Evolutionary conservation across 2,888 invertebrate genomes (phyloP), one percentile per base, ranked within the genome.

Genomic region (Holacanthella duospinosa): DNA sequence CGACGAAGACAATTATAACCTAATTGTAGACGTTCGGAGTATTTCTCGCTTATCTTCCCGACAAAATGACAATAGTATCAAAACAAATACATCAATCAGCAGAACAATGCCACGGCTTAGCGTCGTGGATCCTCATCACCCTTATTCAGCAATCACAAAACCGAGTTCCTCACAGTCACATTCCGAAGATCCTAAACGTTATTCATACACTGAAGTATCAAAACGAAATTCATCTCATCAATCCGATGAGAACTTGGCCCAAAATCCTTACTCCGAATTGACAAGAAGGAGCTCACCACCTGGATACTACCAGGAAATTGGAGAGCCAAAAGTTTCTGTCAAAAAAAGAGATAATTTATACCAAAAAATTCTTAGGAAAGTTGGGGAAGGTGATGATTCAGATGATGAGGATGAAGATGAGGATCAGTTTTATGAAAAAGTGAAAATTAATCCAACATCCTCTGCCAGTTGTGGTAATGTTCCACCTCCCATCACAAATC

Each of bases 1-100:
- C 9, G 71, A 71, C 53, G 71, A 71, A 63, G 71, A 70, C 54
- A 71, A 71, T 54, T 71, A 71, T 62, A 71, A 71, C 29, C 64
- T 71, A 21, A 70, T 71, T 48, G 65, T 68, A 2, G 71, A 71
- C 24, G 26, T 56, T 16, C 55, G 55, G 9, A 55, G 16, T 4
- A 48, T 4, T 9, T n/a, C 48, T 24, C 55, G 55, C 4, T 6
- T 28, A 4, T 55, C 55, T 25, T 26, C 25, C 19, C 55, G 25
- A 9, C 24, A 26, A 12, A 6, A 26, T 19, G 25, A 29, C 6
- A 26, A 19, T n/a, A 21, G 4, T 21, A 21, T 21, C 4, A 21
- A 4, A 4, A 9, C 48, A 4, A 4, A 4, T 16, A n/a, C 48
- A 9, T 48, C 48, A 48, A 9, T 16, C 9, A 36, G 36, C 36